These are phyloP conservation scores for Hypena proboscidalis DNA, from an alignment of 2,888 invertebrate genomes.

Conservation along the genomic window DNA sequence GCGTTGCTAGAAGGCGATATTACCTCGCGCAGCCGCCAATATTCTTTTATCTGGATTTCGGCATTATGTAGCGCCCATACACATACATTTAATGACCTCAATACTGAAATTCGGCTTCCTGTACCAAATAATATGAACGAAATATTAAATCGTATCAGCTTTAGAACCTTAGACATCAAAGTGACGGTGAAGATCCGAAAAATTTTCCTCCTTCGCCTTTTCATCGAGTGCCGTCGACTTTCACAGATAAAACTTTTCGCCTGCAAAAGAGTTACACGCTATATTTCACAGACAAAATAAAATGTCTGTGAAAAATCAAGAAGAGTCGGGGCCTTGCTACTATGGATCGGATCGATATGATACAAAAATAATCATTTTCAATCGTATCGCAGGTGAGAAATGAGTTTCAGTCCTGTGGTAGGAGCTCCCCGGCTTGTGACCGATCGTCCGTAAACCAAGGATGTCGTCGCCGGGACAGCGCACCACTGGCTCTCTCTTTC, in stretches of 20 bases:
- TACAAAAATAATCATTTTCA: constrained; percentile 2
- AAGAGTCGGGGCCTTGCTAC: constrained; percentile 31
- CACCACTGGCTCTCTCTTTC: constrained; percentile 16
- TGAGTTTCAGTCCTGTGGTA: constrained; percentile 26
- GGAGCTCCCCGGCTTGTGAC: constrained; percentile 41
- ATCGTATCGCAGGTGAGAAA: constrained; percentile 13
- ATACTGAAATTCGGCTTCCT: constrained; percentile 9
- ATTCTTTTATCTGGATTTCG: too few relatives aligned
- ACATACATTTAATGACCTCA: too few relatives aligned
- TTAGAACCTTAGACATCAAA: constrained; percentile 38
- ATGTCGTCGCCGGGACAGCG: constrained; percentile 16
- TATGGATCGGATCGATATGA: constrained; percentile 19
- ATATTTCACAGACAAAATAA: constrained; percentile 56
- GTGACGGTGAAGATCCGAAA: constrained; percentile 27
- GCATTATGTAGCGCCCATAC: too few relatives aligned
- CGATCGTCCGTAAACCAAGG: constrained; percentile 51
- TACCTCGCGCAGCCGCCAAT: too few relatives aligned
- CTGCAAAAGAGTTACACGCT: constrained; percentile 55
- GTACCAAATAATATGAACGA: constrained; percentile 22
- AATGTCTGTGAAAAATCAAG: constrained; percentile 53
- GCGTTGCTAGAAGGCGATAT: too few relatives aligned
- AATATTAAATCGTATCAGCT: constrained; percentile 35
- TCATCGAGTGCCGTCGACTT: constrained; percentile 49
- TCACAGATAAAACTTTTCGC: constrained; percentile 53
- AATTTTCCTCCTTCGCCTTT: constrained; percentile 44